Evolutionary conservation across 2,888 invertebrate species (phyloP), one percentile per base, ranked within the genome.

Genomic region (Cremastinae sp.): DNA sequence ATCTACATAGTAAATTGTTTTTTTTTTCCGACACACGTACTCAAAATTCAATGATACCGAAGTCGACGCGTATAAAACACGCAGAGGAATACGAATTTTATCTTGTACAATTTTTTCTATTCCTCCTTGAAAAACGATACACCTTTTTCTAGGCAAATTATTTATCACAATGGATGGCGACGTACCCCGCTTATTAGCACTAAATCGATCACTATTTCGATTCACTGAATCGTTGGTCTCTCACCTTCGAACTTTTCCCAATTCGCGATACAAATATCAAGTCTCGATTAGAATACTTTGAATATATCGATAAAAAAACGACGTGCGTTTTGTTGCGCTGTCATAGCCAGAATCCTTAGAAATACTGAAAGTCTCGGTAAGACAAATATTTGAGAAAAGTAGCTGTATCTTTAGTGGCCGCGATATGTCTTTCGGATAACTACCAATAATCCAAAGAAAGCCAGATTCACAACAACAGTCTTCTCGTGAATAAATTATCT

Each of bases 161-260:
- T 76, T 76, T 73, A 76, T 76, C 76, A 76, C 73, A 76, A 73
- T 76, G 69, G 64, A 76, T 76, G 72, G 75, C 75, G 58, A 76
- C 72, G 53, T 69, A 69, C 69, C 68, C 64, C 59, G 70, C 49
- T 61, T 34, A 61, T 43, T 75, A 54, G 51, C 69, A 69, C 62
- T 58, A 75, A 75, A 75, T 72, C 75, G 71, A 75, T 68, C 62
- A 75, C 71, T 66, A 66, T 72, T 62, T 72, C 75, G 75, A 75
- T 75, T 75, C 62, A 71, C 47, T 51, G 65, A 71, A 75, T 75
- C 75, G 71, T 75, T 75, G 75, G 66, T 72, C 71, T 75, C 59
- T 64, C 51, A 49, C 34, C 49, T 58, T 14, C 41, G 5, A 22
- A n/a, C 34, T 43, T 28, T 20, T 45, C 20, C 41, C 14, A 53